These are phyloP conservation scores for Bombus superbus DNA, from an alignment of 1,140 invertebrate genomes.

Conservation along the genomic window DNA sequence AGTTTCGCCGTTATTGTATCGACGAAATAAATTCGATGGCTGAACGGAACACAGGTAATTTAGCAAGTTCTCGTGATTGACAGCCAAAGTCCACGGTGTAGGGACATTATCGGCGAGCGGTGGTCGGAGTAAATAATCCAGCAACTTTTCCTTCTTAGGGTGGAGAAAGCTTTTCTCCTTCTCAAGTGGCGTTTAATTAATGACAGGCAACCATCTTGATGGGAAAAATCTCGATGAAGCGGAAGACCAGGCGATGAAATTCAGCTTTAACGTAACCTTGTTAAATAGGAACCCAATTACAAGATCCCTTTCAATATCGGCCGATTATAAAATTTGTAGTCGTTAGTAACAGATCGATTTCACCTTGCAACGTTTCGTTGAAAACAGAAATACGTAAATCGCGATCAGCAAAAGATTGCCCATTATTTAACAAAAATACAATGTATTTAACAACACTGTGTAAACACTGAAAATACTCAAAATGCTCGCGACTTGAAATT, in stretches of 20 bases:
- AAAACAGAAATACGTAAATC: too few species aligned
- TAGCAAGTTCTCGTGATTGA: constrained; percentile 69
- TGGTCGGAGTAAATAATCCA: constrained; percentile 51
- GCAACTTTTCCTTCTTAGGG: constrained; percentile 58
- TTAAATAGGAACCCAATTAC: not conserved
- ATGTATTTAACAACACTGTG: too few species aligned
- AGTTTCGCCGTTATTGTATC: constrained; percentile 23
- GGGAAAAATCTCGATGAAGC: constrained; percentile 4
- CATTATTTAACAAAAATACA: too few species aligned
- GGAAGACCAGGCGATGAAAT: not conserved
- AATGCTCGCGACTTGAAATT: too few species aligned
- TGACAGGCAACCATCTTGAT: not conserved
- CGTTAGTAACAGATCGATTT: not conserved
- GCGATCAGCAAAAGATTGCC: too few species aligned
- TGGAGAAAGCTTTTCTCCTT: not conserved
- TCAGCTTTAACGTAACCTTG: not conserved
- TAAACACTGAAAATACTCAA: too few species aligned
- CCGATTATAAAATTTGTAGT: not conserved
- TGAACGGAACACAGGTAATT: constrained; percentile 55
- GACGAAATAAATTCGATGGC: constrained; percentile 46
- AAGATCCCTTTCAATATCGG: not conserved
- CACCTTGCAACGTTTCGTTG: too few species aligned
- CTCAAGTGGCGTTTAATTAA: constrained; percentile 45
- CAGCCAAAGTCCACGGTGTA: constrained; percentile 36
- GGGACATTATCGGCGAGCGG: not conserved